phyloP scores from a whole-genome alignment of 2,113 vertebrate genomes.

The Euleptes europaea region DNA sequence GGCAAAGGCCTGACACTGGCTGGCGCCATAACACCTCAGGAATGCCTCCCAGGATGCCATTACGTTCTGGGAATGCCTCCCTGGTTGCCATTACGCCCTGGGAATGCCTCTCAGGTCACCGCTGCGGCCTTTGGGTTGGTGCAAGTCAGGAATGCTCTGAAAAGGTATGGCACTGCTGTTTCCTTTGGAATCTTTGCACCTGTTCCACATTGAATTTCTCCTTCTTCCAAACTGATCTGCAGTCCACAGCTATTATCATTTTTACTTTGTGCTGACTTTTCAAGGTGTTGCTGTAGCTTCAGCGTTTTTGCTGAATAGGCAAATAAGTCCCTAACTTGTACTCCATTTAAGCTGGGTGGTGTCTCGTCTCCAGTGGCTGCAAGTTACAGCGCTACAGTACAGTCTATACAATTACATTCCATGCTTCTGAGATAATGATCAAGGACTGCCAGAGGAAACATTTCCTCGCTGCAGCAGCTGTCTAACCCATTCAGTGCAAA shows the following conservation, averaged over 20 bases:
- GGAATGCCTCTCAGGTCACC: too few relatives aligned
- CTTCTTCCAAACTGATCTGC: not conserved
- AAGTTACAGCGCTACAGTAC: slow-evolving; percentile 8
- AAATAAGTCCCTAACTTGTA: not conserved
- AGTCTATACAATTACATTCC: slow-evolving; percentile 50
- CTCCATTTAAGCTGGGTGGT: slow-evolving; percentile 17
- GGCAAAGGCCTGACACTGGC: too few relatives aligned
- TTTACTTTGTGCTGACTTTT: not conserved
- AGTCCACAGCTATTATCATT: slow-evolving; percentile 9
- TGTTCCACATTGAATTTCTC: not conserved
- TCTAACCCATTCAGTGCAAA: slow-evolving; percentile 59
- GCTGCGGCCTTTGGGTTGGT: too few relatives aligned
- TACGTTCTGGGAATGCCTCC: too few relatives aligned
- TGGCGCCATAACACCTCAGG: too few relatives aligned
- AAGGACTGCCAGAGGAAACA: slow-evolving; percentile 60
- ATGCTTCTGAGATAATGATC: slow-evolving; percentile 54
- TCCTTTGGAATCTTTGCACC: not conserved
- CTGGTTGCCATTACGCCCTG: too few relatives aligned
- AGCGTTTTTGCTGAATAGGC: slow-evolving; percentile 7
- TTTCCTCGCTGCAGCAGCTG: slow-evolving; percentile 52
- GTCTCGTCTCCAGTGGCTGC: not conserved
- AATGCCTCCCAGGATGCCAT: too few relatives aligned
- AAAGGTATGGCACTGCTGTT: too few relatives aligned
- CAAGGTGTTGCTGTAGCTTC: not conserved
- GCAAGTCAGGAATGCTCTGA: too few relatives aligned